Base-by-base conservation (phyloP, 2,888 invertebrate genomes). In the Dolichomitus sp. region DNA sequence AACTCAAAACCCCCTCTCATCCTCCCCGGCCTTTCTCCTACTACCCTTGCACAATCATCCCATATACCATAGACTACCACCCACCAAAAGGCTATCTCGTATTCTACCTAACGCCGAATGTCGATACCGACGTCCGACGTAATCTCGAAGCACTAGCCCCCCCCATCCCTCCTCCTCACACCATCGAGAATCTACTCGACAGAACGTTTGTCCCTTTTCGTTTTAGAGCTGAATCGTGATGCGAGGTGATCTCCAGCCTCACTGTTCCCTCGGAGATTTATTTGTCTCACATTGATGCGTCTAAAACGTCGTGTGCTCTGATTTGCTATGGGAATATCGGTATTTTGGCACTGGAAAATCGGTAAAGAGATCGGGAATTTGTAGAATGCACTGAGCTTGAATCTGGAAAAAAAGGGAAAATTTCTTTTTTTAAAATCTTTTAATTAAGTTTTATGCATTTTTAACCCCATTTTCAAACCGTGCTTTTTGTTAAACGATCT, bases 31-130 rank as follows among this genome's bases (percentile, higher is more conserved):
- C 33, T 17, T n/a, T 4, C 65, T 7, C 11, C 30, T 33, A 33
- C 52, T 33, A 19, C 23, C 52, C 69, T 19, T 61, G 33, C 59
- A 6, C 45, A 61, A 48, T 33, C 33, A 61, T 61, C 61, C 63
- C 37, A 37, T 37, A 37, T 12, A 37, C 63, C 63, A 40, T 40
- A 30, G 42, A 63, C 37, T 11, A 12, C 33, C 75, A 48, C 68
- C 75, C 66, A 76, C 75, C 66, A 57, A 76, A 75, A 59, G 75
- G 54, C 66, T 57, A 81, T 81, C 73, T 68, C 70, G 78, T 84
- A 75, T 87, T 85, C 74, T 23, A 54, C 66, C 85, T 83, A 85
- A 85, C 80, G 81, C 79, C 84, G 81, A 89, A 85, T 88, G 83
- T 86, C 89, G 87, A 88, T 87, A 87, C 81, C 57, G 57, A 76